These are phyloP conservation scores for Chaetura pelagica DNA, from an alignment of 2,113 vertebrate genomes.

Conservation along the genomic window DNA sequence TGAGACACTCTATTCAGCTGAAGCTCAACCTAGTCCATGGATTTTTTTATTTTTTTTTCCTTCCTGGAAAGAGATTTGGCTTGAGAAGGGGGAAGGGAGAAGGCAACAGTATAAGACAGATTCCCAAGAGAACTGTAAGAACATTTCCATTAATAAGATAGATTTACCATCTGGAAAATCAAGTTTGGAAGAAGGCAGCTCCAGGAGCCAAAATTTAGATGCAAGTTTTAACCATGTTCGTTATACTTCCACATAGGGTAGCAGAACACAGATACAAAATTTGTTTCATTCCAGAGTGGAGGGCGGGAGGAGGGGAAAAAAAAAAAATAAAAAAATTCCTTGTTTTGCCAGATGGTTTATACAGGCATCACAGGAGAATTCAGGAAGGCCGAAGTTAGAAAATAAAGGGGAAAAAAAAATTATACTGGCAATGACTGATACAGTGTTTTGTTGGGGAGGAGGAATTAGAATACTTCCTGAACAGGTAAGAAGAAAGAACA, in stretches of 20 bases:
- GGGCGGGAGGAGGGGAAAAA: rapidly evolving
- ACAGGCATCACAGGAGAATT: not conserved
- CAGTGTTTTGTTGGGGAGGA: not conserved
- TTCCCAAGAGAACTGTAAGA: conserved; percentile 21
- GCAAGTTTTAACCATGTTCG: not conserved
- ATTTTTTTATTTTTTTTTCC: not conserved
- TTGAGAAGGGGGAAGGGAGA: conserved; percentile 5
- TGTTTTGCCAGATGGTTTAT: conserved; percentile 16
- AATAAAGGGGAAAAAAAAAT: not conserved
- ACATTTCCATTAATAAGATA: conserved; percentile 17
- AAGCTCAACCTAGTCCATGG: not conserved
- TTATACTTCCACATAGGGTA: not conserved
- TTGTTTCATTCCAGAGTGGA: not conserved
- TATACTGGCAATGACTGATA: conserved; percentile 2
- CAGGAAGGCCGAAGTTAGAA: conserved; percentile 27
- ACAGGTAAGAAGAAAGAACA: conserved; percentile 59
- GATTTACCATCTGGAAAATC: conserved; percentile 41
- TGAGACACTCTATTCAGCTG: conserved; percentile 38
- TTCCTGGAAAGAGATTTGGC: conserved; percentile 43
- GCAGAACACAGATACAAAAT: not conserved
- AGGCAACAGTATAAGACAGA: conserved; percentile 15
- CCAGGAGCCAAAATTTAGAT: not conserved
- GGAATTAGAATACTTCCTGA: conserved; percentile 48
- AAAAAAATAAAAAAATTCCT: not conserved
- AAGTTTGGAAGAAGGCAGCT: conserved; percentile 7